These are phyloP conservation scores for Helicolenus hilgendorfi DNA, from an alignment of 2,797 vertebrate genomes.

Conservation along the genomic window DNA sequence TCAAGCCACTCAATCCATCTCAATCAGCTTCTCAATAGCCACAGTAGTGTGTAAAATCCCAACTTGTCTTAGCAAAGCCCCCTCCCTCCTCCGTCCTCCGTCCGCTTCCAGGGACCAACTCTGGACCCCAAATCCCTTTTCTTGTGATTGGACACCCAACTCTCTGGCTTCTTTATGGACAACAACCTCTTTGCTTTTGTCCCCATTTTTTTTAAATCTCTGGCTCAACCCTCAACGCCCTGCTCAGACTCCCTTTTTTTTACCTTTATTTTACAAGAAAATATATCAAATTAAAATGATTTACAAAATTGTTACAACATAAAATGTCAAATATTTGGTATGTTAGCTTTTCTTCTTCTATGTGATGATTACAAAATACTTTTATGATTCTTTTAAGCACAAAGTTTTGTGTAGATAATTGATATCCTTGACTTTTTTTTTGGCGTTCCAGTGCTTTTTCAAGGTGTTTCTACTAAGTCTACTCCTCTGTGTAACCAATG, in stretches of 20 bases:
- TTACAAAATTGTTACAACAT: slow-evolving; percentile 1
- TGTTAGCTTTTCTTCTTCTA: slow-evolving; percentile 31
- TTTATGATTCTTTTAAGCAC: slow-evolving; percentile 23
- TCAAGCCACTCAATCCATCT: slow-evolving; percentile 15
- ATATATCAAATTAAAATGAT: not conserved
- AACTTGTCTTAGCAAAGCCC: slow-evolving; percentile 61
- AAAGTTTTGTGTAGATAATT: slow-evolving; percentile 36
- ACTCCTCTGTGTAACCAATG: slow-evolving; percentile 90
- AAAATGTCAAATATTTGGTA: slow-evolving; percentile 39
- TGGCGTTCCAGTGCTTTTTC: slow-evolving; percentile 89
- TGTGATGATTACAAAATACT: slow-evolving; percentile 37
- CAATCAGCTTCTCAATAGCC: slow-evolving; percentile 75
- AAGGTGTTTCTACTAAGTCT: slow-evolving; percentile 88
- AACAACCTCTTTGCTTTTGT: slow-evolving; percentile 85
- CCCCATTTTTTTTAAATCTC: slow-evolving; percentile 74
- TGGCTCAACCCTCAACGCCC: slow-evolving; percentile 74
- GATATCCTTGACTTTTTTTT: slow-evolving; percentile 18
- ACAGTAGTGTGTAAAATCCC: slow-evolving; percentile 91
- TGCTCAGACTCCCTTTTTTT: slow-evolving; percentile 69
- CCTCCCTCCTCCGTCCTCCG: slow-evolving; percentile 50
- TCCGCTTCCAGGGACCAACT: slow-evolving; percentile 77
- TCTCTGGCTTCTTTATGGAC: slow-evolving; percentile 87
- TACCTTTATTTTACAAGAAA: slow-evolving; percentile 67
- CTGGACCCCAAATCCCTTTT: slow-evolving; percentile 47
- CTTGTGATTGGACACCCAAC: slow-evolving; percentile 71